Evolutionary conservation across 2,888 invertebrate genomes (phyloP).

Genomic region (Tethea ocularis): DNA sequence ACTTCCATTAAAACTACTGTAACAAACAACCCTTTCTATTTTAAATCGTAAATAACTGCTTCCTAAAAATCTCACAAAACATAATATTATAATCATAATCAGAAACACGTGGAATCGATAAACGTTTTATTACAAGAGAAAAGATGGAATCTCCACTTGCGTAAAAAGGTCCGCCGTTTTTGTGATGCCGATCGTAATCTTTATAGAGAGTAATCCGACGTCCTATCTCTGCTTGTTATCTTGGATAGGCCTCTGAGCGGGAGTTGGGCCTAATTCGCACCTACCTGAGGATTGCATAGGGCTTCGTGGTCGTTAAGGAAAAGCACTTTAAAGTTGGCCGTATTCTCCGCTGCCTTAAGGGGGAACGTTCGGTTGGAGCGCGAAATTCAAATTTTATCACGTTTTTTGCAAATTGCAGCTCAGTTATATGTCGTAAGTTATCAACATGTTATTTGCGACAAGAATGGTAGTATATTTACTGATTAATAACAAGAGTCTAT

Average conservation of each 20-base stretch:
- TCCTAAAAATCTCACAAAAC: background rate
- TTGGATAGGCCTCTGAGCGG: background rate
- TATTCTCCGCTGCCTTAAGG: background rate
- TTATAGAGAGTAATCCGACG: conserved; percentile 7
- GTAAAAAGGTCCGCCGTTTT: conserved; percentile 2
- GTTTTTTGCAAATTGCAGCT: too few species aligned
- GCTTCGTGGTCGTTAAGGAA: background rate
- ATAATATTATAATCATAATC: background rate
- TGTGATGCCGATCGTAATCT: conserved; percentile 2
- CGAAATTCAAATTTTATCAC: too few species aligned
- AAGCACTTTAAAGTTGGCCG: background rate
- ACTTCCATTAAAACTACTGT: background rate
- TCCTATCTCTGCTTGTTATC: conserved; percentile 1
- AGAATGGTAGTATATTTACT: too few species aligned
- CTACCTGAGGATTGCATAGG: background rate
- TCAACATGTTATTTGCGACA: too few species aligned
- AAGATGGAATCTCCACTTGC: background rate
- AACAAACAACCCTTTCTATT: background rate
- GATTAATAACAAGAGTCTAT: too few species aligned
- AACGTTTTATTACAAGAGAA: conserved; percentile 4
- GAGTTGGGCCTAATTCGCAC: conserved; percentile 2
- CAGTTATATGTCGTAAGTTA: too few species aligned
- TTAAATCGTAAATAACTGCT: background rate
- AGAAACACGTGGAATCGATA: background rate
- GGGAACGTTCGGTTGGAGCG: too few species aligned